Conservation (phyloP, 53 echinoderm and acorn worm species). For the Holothuria leucospilota region DNA sequence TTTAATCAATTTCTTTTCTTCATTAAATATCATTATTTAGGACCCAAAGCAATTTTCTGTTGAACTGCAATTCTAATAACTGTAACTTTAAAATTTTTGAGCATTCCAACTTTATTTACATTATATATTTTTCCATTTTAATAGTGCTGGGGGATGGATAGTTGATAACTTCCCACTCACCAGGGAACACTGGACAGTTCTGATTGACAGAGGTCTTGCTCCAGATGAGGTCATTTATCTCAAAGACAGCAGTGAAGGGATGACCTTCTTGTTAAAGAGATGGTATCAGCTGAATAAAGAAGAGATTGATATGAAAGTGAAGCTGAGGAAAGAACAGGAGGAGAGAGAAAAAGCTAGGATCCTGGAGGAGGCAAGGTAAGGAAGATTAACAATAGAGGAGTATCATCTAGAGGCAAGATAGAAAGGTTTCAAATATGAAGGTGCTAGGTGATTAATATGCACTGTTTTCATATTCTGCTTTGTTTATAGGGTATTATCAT, state of each 20-base stretch:
- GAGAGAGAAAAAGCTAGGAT: slow-evolving; percentile 87
- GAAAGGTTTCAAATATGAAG: not conserved
- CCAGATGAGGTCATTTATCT: slow-evolving; percentile 96
- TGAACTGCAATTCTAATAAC: too few relatives aligned
- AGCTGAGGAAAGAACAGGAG: slow-evolving; percentile 80
- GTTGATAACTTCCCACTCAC: slow-evolving; percentile 96
- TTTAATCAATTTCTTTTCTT: not conserved
- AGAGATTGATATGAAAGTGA: slow-evolving; percentile 86
- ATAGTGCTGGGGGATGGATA: slow-evolving; percentile 97
- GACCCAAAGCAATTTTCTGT: too few relatives aligned
- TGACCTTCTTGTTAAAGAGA: slow-evolving; percentile 79
- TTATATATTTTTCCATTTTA: too few relatives aligned
- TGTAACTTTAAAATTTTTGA: not conserved
- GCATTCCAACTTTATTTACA: not conserved
- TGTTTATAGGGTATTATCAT: not conserved
- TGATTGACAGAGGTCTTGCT: slow-evolving; percentile 94
- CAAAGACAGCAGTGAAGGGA: slow-evolving; percentile 87
- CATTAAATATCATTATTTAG: too few relatives aligned
- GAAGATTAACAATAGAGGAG: too few relatives aligned
- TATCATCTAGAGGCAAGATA: not conserved
- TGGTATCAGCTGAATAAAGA: slow-evolving; percentile 95
- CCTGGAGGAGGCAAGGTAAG: slow-evolving; percentile 91
- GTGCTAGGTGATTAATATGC: too few relatives aligned
- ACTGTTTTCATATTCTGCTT: not conserved
- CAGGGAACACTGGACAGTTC: slow-evolving; percentile 90